These are phyloP conservation scores for Takifugu ocellatus DNA, from an alignment of 2,797 vertebrate genomes.

Conservation along the genomic window DNA sequence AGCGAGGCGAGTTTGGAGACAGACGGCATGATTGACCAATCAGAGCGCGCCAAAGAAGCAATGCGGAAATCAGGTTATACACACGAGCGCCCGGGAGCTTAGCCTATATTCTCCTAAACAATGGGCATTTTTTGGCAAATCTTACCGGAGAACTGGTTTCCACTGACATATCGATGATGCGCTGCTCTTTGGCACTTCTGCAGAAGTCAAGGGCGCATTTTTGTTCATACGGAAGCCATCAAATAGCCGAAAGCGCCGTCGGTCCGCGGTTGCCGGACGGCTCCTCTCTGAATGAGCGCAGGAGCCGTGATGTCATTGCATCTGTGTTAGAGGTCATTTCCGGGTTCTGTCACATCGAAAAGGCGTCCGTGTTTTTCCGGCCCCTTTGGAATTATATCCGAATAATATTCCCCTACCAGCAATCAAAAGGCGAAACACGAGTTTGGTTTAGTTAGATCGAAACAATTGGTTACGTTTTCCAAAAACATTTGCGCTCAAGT, in stretches of 20 bases:
- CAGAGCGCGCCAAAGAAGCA: slow-evolving; percentile 1
- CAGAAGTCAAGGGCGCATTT: not conserved
- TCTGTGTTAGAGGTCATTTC: slow-evolving; percentile 52
- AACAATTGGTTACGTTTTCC: too few relatives aligned
- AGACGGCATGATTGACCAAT: slow-evolving; percentile 39
- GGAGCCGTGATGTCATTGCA: slow-evolving; percentile 34
- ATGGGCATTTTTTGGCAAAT: not conserved
- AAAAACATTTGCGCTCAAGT: too few relatives aligned
- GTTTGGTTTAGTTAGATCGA: too few relatives aligned
- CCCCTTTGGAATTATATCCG: too few relatives aligned
- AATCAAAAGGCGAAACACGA: too few relatives aligned
- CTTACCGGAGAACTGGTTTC: slow-evolving; percentile 48
- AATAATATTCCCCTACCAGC: too few relatives aligned
- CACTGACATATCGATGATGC: slow-evolving; percentile 48
- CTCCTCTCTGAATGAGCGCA: slow-evolving; percentile 23
- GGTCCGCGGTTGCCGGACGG: not conserved
- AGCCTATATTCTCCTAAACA: not conserved
- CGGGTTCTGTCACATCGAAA: slow-evolving; percentile 36
- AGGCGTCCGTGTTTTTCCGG: not conserved
- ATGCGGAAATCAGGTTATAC: slow-evolving; percentile 21
- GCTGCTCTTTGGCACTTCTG: not conserved
- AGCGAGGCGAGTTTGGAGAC: not conserved
- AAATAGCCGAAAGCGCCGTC: not conserved
- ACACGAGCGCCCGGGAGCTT: not conserved
- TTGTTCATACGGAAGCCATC: not conserved